A percentile compares a stretch with the other conserved stretches of the same genome.
Evolutionary conservation across 2,888 invertebrate genomes (phyloP).

Genomic region (Pardosa pseudoannulata): DNA sequence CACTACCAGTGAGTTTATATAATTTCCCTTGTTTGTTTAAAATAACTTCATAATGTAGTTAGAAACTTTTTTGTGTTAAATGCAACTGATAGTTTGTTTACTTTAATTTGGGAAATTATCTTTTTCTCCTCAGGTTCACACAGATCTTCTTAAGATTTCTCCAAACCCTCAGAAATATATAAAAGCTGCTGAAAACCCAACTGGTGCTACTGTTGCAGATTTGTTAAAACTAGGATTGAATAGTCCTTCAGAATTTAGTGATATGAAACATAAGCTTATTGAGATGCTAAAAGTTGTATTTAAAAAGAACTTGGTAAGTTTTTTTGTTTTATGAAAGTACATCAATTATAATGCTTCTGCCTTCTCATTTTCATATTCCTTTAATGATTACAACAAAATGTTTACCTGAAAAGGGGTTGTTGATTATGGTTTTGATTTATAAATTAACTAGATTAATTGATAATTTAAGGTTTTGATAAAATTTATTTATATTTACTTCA

Average conservation of each 20-base stretch:
- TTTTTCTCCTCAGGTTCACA: slow-evolving; percentile 45
- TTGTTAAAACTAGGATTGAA: slow-evolving; percentile 31
- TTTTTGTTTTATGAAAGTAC: no score
- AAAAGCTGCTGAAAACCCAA: slow-evolving; percentile 29
- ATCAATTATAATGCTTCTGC: no score
- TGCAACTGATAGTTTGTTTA: no score
- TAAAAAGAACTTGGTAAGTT: slow-evolving; percentile 53
- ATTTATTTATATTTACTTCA: no score
- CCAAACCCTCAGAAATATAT: slow-evolving; percentile 53
- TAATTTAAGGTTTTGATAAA: no score
- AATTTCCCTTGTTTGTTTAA: background rate
- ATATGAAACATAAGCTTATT: slow-evolving; percentile 27
- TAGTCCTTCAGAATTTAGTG: slow-evolving; percentile 30
- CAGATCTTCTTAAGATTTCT: slow-evolving; percentile 47
- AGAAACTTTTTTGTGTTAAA: no score
- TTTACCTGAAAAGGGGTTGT: no score
- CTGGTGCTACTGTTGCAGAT: slow-evolving; percentile 36
- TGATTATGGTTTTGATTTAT: no score
- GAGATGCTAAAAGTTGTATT: slow-evolving; percentile 29
- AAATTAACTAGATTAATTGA: no score
- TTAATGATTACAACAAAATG: no score
- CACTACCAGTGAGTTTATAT: slow-evolving; percentile 56
- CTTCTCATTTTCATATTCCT: no score
- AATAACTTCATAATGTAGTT: background rate
- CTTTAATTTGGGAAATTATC: no score